phyloP scores from a whole-genome alignment of 2,113 vertebrate species.

The Lutjanus erythropterus region DNA sequence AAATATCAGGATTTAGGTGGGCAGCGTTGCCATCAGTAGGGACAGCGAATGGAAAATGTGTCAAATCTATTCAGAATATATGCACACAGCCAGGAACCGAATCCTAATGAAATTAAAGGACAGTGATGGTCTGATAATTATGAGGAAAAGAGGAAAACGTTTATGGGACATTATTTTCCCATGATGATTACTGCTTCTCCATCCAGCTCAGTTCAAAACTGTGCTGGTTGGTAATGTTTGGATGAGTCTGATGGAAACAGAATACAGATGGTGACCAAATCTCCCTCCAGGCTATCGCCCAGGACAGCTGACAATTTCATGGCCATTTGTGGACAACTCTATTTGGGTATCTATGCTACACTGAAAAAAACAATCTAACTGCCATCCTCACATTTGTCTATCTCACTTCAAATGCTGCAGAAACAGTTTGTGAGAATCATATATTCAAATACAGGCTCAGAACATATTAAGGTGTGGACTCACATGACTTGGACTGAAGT shows the following conservation, averaged over 20 bases:
- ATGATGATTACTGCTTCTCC: conserved; percentile 19
- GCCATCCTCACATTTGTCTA: background rate
- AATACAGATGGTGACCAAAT: conserved; percentile 51
- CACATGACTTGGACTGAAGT: too few relatives aligned
- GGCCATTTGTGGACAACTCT: conserved; percentile 34
- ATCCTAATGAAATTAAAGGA: conserved; percentile 22
- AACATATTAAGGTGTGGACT: too few relatives aligned
- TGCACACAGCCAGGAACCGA: background rate
- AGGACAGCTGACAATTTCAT: conserved; percentile 62
- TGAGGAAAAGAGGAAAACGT: background rate
- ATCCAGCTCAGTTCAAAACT: conserved; percentile 16
- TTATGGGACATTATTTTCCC: conserved; percentile 12
- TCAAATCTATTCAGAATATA: conserved; percentile 1
- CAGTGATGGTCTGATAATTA: background rate
- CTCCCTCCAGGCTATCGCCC: conserved; percentile 27
- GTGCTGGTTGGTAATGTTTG: conserved; percentile 24
- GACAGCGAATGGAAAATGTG: conserved; percentile 3
- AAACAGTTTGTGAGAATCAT: background rate
- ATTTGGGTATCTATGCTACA: background rate
- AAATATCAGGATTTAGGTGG: conserved; percentile 10
- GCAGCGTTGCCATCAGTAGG: background rate
- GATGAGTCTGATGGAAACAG: conserved; percentile 44
- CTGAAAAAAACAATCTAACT: conserved; percentile 5
- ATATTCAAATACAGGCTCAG: background rate
- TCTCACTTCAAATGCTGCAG: background rate